Base-by-base conservation (phyloP, 2,888 invertebrate genomes). In the Saturnia pavonia region DNA sequence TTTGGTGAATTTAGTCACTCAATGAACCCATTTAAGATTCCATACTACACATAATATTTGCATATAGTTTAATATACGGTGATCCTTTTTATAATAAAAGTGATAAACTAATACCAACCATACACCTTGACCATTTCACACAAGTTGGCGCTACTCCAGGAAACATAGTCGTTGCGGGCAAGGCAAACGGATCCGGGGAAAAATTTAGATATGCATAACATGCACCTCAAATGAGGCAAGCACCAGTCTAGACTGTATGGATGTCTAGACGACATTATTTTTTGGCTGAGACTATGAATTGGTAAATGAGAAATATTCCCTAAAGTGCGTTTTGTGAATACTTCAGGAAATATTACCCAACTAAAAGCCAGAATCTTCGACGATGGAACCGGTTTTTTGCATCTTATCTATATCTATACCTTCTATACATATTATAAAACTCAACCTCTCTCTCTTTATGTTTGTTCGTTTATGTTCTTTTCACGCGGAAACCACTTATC, bases 171-270 rank as follows among this genome's bases (percentile, higher is more conserved):
- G 27, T 60, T 60, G 25, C 22, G 11, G 65, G 40, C 40, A 54
- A 69, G 34, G 69, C 67, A 83, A 80, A 78, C 76, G 72, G 75
- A 80, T 70, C 73, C 72, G 72, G 75, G 9, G 74, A 72, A 77
- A 80, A 79, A 79, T 81, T 80, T 80, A 80, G 78, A 77, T 75
- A 77, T 82, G 77, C 81, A 83, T 82, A 78, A 80, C 84, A 80
- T 81, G 78, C 77, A 80, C 80, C 79, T 78, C 76, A 84, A 83
- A 81, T 83, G 78, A 82, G 70, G 68, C 74, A 77, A 69, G 68
- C 74, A 76, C 72, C 71, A 72, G 78, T 78, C 78, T 79, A 80
- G 78, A 78, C 77, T 22, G 68, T 70, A 48, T 60, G 54, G 45
- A 70, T 70, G 70, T 70, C 68, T 70, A 68, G 68, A 70, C 68